Evolutionary conservation across 2,888 invertebrate species (phyloP), one percentile per base, ranked within the genome.

Genomic region (Mesopsocus fuscifrons): DNA sequence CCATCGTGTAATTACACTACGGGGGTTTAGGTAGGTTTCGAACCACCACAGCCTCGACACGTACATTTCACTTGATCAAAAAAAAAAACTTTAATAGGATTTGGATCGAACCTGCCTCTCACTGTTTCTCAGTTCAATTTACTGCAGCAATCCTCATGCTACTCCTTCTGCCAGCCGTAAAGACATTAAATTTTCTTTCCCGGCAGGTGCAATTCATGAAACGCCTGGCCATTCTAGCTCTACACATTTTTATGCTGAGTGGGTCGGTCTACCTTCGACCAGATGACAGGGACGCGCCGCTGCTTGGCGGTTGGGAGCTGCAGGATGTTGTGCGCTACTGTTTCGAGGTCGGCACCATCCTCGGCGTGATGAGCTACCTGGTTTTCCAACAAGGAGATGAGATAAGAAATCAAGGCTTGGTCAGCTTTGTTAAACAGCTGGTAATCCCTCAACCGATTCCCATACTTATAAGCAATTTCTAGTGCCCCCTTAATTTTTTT

Each of bases 351-450:
- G 77, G 82, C 3, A 88, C 92, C 1, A 72, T 92, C 43, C 57
- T 77, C 2, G 87, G 88, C 13, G 92, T 94, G 5, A 59, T 92
- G 3, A 78, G 81, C 54, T 94, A 89, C 57, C 74, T 95, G 3
- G 67, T 92, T 46, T 67, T 91, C 47, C 94, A 95, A 60, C 89
- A 94, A 59, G 84, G 91, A 0, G 85, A 87, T 53, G 97, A 97
- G 65, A 77, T 98, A 45, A 77, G 84, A 59, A 91, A 94, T 58
- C 92, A 95, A 58, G 97, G 97, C 3, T 59, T 92, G 9, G 67
- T 75, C 42, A 85, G 85, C 0, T 97, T 92, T 64, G 64, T 91
- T 44, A 85, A 85, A 54, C 94, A 94, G 62, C 68, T 94, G 73
- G 92, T 92, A 61, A 66, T 62, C 56, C 5, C n/a, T n/a, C n/a